A percentile compares a stretch with the other conserved stretches of the same genome.
Conservation (phyloP, 2,113 vertebrate species). For the Atherinomorus stipes region DNA sequence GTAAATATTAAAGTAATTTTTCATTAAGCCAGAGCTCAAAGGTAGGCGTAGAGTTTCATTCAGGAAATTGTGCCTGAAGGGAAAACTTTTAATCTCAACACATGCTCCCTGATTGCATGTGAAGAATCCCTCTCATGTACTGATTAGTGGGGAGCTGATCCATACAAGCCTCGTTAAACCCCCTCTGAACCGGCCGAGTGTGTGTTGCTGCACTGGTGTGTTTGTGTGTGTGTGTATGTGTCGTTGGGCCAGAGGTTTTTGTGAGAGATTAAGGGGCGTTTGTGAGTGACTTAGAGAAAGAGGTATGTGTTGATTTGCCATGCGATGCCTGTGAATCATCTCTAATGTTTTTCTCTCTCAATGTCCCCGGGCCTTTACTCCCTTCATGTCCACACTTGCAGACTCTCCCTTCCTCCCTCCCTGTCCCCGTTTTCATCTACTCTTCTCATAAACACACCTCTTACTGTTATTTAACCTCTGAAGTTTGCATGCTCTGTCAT, state of each 20-base stretch:
- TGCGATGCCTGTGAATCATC: slow-evolving; percentile 75
- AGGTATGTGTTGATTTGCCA: slow-evolving; percentile 80
- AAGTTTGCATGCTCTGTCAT: slow-evolving; percentile 1
- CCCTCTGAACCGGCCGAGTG: slow-evolving; percentile 9
- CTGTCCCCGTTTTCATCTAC: slow-evolving; percentile 45
- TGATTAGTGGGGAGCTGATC: slow-evolving; percentile 61
- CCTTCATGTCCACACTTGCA: slow-evolving; percentile 76
- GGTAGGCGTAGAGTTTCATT: slow-evolving; percentile 26
- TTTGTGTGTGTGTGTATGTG: slow-evolving; percentile 13
- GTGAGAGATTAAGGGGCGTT: slow-evolving; percentile 61
- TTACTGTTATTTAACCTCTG: slow-evolving; percentile 29
- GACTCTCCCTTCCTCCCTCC: slow-evolving; percentile 26
- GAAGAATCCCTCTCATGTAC: slow-evolving; percentile 66
- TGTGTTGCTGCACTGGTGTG: background rate
- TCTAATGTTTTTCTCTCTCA: slow-evolving; percentile 82
- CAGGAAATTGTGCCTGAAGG: slow-evolving; percentile 36
- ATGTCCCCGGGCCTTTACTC: slow-evolving; percentile 65
- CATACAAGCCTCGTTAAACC: slow-evolving; percentile 52
- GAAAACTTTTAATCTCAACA: slow-evolving; percentile 37
- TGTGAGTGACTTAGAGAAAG: slow-evolving; percentile 67
- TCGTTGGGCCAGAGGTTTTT: slow-evolving; percentile 29
- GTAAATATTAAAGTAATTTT: background rate
- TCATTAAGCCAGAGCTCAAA: slow-evolving; percentile 2
- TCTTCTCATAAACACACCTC: slow-evolving; percentile 39
- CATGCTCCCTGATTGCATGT: slow-evolving; percentile 31